These are phyloP conservation scores for Acanthurus lineatus DNA, from an alignment of 2,797 vertebrate genomes.

Conservation along the genomic window DNA sequence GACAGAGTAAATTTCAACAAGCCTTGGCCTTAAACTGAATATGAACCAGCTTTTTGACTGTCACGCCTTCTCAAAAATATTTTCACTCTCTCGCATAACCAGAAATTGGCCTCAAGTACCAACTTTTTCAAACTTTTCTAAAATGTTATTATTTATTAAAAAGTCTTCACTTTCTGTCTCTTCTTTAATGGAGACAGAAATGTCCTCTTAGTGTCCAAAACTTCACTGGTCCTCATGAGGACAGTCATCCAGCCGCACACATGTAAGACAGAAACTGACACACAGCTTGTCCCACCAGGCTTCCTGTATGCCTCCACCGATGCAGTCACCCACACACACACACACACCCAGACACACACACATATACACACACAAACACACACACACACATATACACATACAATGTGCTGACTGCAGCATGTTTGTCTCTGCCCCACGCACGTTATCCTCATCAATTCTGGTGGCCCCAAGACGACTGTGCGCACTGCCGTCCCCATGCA, in stretches of 20 bases:
- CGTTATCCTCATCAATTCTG: conserved; percentile 93
- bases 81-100: too few species aligned
- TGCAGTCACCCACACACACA: conserved; percentile 15
- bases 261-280: conserved; percentile 33
- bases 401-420: conserved; percentile 86
- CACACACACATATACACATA: conserved; percentile 18
- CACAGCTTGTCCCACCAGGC: conserved; percentile 18
- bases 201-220: neutral
- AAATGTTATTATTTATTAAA: neutral
- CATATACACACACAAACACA: conserved; percentile 36
- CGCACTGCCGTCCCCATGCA: conserved; percentile 89
- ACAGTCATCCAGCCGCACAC: neutral
- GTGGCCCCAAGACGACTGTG: conserved; percentile 86
- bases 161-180: neutral
- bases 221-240: too few species aligned
- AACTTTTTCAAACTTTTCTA: neutral
- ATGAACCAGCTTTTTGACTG: too few species aligned
- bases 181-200: too few species aligned
- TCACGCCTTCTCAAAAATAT: too few species aligned
- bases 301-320: conserved; percentile 8
- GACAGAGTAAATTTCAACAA: neutral
- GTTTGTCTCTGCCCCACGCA: conserved; percentile 88
- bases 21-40: neutral
- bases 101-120: too few species aligned
- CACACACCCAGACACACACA: conserved; percentile 21